Evolutionary conservation across 2,888 invertebrate species (phyloP).

Genomic region (Aphidius colemani): DNA sequence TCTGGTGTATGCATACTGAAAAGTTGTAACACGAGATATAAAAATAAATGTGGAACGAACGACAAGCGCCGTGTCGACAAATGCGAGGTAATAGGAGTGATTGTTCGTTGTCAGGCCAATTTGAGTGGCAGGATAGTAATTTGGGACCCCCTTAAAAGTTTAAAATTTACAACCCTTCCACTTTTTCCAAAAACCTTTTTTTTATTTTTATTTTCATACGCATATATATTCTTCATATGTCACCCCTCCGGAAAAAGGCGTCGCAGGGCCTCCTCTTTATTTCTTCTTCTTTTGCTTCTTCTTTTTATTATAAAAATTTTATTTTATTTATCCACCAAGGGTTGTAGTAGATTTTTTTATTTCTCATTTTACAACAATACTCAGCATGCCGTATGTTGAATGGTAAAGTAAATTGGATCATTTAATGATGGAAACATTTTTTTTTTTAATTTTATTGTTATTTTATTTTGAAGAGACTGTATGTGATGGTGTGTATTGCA

Average conservation of each 20-base stretch:
- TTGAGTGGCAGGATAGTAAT: conserved; percentile 58
- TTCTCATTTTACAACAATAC: no score
- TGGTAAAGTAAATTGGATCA: no score
- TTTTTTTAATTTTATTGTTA: no score
- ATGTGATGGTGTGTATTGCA: conserved; percentile 17
- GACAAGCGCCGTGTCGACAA: conserved; percentile 48
- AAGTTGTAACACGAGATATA: conserved; percentile 35
- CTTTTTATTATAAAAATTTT: conserved; percentile 26
- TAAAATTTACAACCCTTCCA: conserved; percentile 2
- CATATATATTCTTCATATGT: conserved; percentile 24
- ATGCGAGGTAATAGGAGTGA: conserved; percentile 57
- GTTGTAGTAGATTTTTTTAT: no score
- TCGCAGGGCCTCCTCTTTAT: conserved; percentile 21
- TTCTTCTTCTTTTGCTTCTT: conserved; percentile 33
- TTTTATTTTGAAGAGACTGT: no score
- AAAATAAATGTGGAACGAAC: conserved; percentile 29
- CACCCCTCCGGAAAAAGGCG: conserved; percentile 45
- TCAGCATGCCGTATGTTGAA: no score
- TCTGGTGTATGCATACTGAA: conserved; percentile 18
- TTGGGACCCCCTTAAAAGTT: conserved; percentile 42
- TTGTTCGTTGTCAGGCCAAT: conserved; percentile 59
- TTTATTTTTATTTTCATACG: conserved; percentile 17
- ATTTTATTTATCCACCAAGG: no score
- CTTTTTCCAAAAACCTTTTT: conserved; percentile 23
- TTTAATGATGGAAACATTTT: no score